Base-by-base conservation (phyloP, 2,797 vertebrate species). In the Cichlasoma orientale region DNA sequence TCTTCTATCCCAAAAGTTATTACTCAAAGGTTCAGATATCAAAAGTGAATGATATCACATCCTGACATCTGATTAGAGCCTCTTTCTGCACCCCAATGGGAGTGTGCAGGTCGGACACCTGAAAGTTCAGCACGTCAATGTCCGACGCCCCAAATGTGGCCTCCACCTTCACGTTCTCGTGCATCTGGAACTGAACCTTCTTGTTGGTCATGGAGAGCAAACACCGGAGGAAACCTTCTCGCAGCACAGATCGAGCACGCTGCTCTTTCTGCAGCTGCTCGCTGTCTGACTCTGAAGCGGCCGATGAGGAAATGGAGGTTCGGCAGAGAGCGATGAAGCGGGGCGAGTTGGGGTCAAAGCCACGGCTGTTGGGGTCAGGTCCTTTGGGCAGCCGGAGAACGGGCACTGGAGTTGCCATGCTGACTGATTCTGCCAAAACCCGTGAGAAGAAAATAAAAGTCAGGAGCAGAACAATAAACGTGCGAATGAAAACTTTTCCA, bases 111-210 rank as follows among this genome's bases (percentile, higher is more conserved):
- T 96, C 94, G 0, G 96, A 96, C 63, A 98, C 97, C 36, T 97
- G 97, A 84, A 98, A 97, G 88, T 97, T 97, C 77, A 97, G 93
- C 44, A 97, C 93, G 2, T 98, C 97, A 1, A 98, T 96, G 72
- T 98, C 97, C 0, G 96, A 95, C 0, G 96, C 95, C 0, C 96
- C 94, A 2, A 98, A 98, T 6, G 82, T 92, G 0, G 97, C 97
- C 0, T 92, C 91, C 63, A 98, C 95, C 0, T 79, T 92, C 41
- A 97, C 96, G 1, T 93, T 94, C 31, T 96, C 95, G 1, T 97
- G 85, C 92, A 99, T 88, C 7, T 90, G 84, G 82, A 98, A 97
- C 14, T 75, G 86, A 27, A 97, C 94, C 1, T 89, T 94, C 72
- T 74, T 96, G 9, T 95, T 94, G 2, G 88, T 89, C 94, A 96